These are phyloP conservation scores for Drosophila serrata DNA, from an alignment of 1,140 invertebrate species.

Conservation along the genomic window DNA sequence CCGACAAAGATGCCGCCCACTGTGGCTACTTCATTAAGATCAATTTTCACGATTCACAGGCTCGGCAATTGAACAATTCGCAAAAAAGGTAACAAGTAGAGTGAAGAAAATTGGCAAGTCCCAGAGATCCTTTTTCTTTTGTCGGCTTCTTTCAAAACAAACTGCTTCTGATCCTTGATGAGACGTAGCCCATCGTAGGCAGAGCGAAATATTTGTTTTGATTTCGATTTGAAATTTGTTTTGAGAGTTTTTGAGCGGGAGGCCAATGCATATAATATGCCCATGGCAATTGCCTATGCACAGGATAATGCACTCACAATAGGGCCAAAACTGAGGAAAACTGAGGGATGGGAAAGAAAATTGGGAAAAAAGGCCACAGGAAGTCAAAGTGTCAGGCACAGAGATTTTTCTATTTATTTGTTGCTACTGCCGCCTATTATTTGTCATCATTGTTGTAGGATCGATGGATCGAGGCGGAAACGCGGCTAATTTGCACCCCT, in stretches of 20 bases:
- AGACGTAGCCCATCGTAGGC: slow-evolving; percentile 27
- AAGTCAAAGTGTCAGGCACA: slow-evolving; percentile 76
- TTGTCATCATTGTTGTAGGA: slow-evolving; percentile 50
- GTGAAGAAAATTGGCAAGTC: slow-evolving; percentile 19
- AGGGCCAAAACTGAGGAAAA: slow-evolving; percentile 4
- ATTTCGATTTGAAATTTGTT: slow-evolving; percentile 74
- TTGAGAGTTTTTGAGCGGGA: slow-evolving; percentile 26
- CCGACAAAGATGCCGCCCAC: slow-evolving; percentile 19
- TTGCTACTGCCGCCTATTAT: slow-evolving; percentile 33
- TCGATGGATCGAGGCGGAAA: slow-evolving; percentile 71
- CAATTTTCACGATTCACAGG: slow-evolving; percentile 7
- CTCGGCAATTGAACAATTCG: slow-evolving; percentile 24
- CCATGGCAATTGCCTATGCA: slow-evolving; percentile 8
- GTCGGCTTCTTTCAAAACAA: slow-evolving; percentile 57
- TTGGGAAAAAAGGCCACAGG: slow-evolving; percentile 71
- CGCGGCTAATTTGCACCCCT: slow-evolving; percentile 78
- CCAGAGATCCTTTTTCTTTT: slow-evolving; percentile 10
- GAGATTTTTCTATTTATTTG: slow-evolving; percentile 53
- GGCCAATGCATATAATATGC: slow-evolving; percentile 1
- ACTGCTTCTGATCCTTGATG: slow-evolving; percentile 37
- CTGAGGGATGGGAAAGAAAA: not conserved
- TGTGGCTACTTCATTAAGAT: slow-evolving; percentile 43
- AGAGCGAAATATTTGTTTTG: slow-evolving; percentile 75
- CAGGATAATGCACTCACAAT: slow-evolving; percentile 17
- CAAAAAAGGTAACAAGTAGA: slow-evolving; percentile 11